Conservation (phyloP, 2,888 invertebrate species). For the Myopa tessellatipennis region DNA sequence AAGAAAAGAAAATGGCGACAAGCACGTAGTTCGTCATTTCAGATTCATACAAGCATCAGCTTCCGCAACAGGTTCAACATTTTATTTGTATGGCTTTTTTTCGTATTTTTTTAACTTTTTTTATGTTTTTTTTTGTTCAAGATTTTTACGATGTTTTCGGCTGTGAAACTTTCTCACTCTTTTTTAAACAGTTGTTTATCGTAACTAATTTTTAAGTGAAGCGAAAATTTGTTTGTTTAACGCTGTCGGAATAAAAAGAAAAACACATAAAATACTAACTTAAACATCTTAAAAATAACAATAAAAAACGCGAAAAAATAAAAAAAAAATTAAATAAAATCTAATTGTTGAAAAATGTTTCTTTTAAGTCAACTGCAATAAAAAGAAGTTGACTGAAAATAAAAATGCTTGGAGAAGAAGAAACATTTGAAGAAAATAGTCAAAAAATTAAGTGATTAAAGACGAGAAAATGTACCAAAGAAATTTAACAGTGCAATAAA, state of each 20-base stretch:
- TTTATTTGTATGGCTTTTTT: too few relatives aligned
- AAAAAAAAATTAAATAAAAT: neutral
- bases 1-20: conserved; percentile 18
- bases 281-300: neutral
- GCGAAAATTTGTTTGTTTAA: neutral
- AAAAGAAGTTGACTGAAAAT: neutral
- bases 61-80: conserved; percentile 36
- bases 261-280: neutral
- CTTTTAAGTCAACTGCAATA: too few relatives aligned
- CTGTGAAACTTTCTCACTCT: neutral
- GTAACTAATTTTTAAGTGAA: neutral
- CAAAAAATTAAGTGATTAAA: neutral
- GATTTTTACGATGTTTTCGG: neutral
- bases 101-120: neutral
- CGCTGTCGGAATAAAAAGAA: neutral
- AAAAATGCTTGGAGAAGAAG: neutral
- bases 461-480: neutral
- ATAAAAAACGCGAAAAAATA: neutral
- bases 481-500: neutral
- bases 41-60: conserved; percentile 15
- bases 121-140: neutral
- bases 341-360: neutral
- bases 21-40: conserved; percentile 24
- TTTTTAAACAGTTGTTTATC: neutral
- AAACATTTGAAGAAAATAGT: neutral